Percentiles rank a stretch among this genome's conserved stretches.
These are phyloP conservation scores for Priapulus caudatus DNA, from an alignment of 2,888 invertebrate genomes.

Conservation along the genomic window DNA sequence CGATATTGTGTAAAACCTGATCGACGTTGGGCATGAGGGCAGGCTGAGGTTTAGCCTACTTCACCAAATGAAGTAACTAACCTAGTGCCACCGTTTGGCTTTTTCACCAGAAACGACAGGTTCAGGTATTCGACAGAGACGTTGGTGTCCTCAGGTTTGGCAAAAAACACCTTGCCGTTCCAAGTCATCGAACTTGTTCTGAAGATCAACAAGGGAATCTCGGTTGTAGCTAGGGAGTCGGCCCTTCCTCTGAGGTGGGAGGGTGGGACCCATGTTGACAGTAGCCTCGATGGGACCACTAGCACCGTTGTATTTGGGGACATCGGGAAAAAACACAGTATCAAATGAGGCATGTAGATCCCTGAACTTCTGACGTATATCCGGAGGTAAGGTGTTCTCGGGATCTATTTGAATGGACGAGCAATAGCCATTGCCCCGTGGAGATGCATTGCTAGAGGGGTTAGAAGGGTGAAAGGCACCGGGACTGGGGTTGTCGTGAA, in stretches of 20 bases:
- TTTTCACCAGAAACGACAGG: conserved; percentile 4
- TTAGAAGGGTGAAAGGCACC: no score
- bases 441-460: no score
- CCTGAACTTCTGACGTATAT: neutral
- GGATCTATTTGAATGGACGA: neutral
- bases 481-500: no score
- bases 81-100: no score
- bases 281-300: neutral
- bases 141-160: no score
- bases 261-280: conserved; percentile 8
- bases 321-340: neutral
- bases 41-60: no score
- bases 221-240: conserved; percentile 6
- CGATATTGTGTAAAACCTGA: no score
- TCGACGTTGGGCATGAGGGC: no score
- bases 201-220: neutral
- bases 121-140: conserved; percentile 5
- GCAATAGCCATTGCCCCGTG: no score
- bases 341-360: neutral
- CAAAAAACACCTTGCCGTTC: neutral
- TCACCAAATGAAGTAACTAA: no score
- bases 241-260: conserved; percentile 6
- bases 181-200: conserved; percentile 5
- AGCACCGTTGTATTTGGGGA: conserved; percentile 1
- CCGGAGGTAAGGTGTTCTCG: neutral